A percentile compares a stretch with the other conserved stretches of the same genome.
These are phyloP conservation scores for Loriculus beryllinus DNA, from an alignment of 2,797 vertebrate genomes.

Conservation along the genomic window DNA sequence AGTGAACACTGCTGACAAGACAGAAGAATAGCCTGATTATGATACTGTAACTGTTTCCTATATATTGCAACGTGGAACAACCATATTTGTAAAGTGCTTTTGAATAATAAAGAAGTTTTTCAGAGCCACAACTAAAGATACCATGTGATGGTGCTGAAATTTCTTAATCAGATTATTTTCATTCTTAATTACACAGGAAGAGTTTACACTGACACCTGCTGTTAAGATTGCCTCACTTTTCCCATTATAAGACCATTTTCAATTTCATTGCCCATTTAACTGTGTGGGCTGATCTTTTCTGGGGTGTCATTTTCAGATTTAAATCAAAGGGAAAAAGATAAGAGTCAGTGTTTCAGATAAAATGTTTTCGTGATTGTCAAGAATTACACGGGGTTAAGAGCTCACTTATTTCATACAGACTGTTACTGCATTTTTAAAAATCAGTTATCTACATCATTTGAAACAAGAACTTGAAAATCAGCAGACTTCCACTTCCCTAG, in stretches of 20 bases:
- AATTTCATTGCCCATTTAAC: neutral
- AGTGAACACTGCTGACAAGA: neutral
- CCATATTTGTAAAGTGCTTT: neutral
- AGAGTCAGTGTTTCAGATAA: neutral
- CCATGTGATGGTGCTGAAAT: neutral
- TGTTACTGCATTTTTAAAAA: neutral
- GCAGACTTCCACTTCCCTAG: neutral
- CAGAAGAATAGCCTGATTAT: neutral
- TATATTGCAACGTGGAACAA: neutral
- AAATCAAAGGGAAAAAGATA: neutral
- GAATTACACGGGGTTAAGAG: neutral
- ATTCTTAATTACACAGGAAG: neutral
- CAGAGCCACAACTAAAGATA: neutral
- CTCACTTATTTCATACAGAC: neutral
- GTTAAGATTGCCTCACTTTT: conserved; percentile 26
- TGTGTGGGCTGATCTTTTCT: neutral
- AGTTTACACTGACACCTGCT: conserved; percentile 52
- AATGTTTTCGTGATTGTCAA: conserved; percentile 6
- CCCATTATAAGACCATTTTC: neutral
- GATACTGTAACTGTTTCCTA: neutral
- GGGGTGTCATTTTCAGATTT: neutral
- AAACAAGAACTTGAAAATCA: neutral
- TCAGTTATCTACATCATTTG: neutral
- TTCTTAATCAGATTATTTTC: conserved; percentile 9
- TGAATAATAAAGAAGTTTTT: neutral